These are phyloP conservation scores for Mycteria americana DNA, from an alignment of 2,797 vertebrate species.

Conservation along the genomic window DNA sequence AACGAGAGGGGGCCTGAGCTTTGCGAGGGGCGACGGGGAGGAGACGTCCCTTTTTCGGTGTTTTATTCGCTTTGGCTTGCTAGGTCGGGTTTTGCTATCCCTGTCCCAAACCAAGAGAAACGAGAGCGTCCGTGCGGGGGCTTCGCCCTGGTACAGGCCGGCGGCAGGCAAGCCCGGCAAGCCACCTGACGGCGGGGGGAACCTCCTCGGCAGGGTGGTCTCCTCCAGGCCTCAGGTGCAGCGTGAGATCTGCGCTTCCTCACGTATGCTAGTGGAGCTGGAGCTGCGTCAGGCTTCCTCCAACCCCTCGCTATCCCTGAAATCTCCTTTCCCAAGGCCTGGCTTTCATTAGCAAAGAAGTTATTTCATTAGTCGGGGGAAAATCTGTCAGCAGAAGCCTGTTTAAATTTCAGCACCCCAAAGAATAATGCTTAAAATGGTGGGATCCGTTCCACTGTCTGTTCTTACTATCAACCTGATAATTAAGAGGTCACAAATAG, in stretches of 20 bases:
- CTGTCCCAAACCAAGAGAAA: background rate
- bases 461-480: constrained; percentile 38
- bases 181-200: background rate
- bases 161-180: background rate
- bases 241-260: accelerated
- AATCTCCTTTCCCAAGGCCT: constrained; percentile 5
- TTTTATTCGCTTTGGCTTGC: background rate
- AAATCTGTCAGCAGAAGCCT: constrained; percentile 51
- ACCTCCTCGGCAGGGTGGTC: background rate
- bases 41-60: accelerated
- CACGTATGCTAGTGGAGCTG: accelerated
- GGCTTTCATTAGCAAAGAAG: constrained; percentile 50
- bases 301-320: background rate
- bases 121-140: accelerated
- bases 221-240: background rate
- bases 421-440: constrained; percentile 53
- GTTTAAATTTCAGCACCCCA: constrained; percentile 60
- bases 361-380: constrained; percentile 13
- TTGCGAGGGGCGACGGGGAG: background rate
- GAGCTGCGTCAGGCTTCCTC: background rate
- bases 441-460: background rate
- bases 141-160: accelerated
- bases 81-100: background rate
- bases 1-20: background rate
- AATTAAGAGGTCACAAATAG: constrained; percentile 36